Conservation (phyloP, 92 coral and sea anemone species). For the Plumapathes pennacea region DNA sequence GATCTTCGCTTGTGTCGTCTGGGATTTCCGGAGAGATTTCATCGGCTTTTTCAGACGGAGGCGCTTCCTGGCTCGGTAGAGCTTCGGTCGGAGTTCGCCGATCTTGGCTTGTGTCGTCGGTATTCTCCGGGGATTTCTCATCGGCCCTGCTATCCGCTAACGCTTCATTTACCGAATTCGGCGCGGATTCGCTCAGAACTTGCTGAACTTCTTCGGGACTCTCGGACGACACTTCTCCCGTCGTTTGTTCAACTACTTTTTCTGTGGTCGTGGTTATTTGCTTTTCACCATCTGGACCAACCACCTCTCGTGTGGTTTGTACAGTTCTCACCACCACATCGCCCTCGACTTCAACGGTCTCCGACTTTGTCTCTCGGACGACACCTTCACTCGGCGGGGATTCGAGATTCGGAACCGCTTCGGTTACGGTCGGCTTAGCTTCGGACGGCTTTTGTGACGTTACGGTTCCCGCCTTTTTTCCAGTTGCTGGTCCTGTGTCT, state of each 20-base stretch:
- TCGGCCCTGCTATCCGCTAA: too few species aligned
- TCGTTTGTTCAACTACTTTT: constrained; percentile 9
- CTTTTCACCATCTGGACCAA: constrained; percentile 18
- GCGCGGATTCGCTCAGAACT: too few species aligned
- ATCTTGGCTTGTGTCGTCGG: too few species aligned
- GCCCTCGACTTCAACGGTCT: constrained; percentile 3
- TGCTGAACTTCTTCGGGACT: too few species aligned
- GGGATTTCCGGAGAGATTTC: too few species aligned
- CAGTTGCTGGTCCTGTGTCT: constrained; percentile 3
- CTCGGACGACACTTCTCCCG: too few species aligned
- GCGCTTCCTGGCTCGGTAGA: too few species aligned
- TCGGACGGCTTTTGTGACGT: constrained; percentile 10
- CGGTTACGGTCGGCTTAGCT: constrained; percentile 1
- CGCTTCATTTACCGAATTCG: too few species aligned
- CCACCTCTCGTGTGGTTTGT: constrained; percentile 1
- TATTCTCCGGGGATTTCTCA: too few species aligned
- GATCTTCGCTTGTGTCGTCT: too few species aligned
- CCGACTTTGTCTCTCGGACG: constrained; percentile 4
- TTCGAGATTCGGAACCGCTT: constrained; percentile 1
- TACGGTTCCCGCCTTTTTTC: constrained; percentile 1
- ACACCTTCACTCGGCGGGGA: constrained; percentile 1
- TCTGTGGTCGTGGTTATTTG: constrained; percentile 1
- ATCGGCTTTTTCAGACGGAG: too few species aligned
- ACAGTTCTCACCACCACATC: background rate
- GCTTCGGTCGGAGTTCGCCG: too few species aligned